phyloP scores from a whole-genome alignment of 2,888 invertebrate species.

The Catonia carolina region DNA sequence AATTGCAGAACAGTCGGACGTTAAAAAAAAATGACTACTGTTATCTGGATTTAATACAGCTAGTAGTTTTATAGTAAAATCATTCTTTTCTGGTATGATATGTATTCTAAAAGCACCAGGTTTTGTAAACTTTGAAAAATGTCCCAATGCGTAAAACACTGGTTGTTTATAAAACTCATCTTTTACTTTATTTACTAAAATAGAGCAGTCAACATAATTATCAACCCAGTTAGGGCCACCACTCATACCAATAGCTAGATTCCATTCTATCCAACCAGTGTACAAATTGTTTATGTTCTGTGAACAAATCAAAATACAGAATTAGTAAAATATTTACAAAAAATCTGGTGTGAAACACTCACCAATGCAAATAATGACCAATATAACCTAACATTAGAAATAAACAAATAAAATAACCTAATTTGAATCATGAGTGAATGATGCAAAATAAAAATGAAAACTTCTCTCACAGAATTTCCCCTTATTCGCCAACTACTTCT shows the following conservation, averaged over 20 bases:
- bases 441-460: too few species aligned
- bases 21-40: too few species aligned
- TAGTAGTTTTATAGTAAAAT: conserved; percentile 42
- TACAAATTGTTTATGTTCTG: conserved; percentile 68
- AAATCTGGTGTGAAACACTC: too few species aligned
- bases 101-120: conserved; percentile 40
- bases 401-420: too few species aligned
- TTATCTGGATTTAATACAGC: conserved; percentile 51
- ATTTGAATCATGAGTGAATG: too few species aligned
- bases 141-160: conserved; percentile 77
- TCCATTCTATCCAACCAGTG: conserved; percentile 88
- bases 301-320: conserved; percentile 23
- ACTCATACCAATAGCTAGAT: conserved; percentile 61
- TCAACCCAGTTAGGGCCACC: conserved; percentile 79
- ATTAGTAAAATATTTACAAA: too few species aligned
- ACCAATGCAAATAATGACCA: too few species aligned
- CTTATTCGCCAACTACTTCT: too few species aligned
- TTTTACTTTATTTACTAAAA: conserved; percentile 53
- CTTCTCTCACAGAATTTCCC: too few species aligned
- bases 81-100: conserved; percentile 25
- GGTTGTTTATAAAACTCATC: conserved; percentile 86
- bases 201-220: conserved; percentile 75
- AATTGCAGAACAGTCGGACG: too few species aligned
- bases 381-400: too few species aligned
- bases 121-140: conserved; percentile 66